phyloP scores from a whole-genome alignment of 2,797 vertebrate genomes.

The Falco peregrinus region DNA sequence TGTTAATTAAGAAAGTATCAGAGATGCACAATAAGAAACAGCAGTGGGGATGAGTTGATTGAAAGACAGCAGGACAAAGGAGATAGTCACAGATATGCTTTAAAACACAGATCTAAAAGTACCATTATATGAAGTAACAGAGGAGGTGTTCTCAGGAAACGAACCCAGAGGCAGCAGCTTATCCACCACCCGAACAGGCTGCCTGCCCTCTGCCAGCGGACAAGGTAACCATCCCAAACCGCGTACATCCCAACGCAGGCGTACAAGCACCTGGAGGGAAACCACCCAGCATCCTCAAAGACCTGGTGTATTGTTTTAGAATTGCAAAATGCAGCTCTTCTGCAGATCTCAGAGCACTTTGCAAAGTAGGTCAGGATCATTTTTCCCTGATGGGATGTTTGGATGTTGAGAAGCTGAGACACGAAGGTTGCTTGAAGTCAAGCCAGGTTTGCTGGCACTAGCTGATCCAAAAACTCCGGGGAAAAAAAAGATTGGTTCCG shows the following conservation, averaged over 20 bases:
- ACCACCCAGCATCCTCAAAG: accelerated
- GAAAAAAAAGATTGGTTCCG: neutral
- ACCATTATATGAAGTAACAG: neutral
- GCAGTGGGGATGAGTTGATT: slow-evolving; percentile 26
- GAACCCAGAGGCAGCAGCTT: neutral
- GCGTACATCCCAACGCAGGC: neutral
- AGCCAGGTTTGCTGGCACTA: neutral
- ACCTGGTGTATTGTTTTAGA: accelerated
- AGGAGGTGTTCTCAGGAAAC: neutral
- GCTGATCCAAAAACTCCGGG: neutral
- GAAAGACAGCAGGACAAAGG: slow-evolving; percentile 10
- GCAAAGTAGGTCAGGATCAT: neutral
- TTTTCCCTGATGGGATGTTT: neutral
- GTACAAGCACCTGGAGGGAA: neutral
- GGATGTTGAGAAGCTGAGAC: neutral
- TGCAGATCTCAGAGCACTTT: neutral
- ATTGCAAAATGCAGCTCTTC: accelerated
- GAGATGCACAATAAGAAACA: neutral
- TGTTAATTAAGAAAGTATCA: slow-evolving; percentile 42
- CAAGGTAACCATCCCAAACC: accelerated
- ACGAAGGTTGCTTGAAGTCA: neutral
- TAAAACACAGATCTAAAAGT: neutral
- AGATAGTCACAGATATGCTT: neutral
- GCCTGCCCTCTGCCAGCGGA: neutral
- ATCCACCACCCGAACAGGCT: accelerated